Percentiles rank a stretch among this genome's conserved stretches.
Evolutionary conservation across 2,113 vertebrate species (phyloP).

Genomic region (Brachyhypopomus occidentalis): DNA sequence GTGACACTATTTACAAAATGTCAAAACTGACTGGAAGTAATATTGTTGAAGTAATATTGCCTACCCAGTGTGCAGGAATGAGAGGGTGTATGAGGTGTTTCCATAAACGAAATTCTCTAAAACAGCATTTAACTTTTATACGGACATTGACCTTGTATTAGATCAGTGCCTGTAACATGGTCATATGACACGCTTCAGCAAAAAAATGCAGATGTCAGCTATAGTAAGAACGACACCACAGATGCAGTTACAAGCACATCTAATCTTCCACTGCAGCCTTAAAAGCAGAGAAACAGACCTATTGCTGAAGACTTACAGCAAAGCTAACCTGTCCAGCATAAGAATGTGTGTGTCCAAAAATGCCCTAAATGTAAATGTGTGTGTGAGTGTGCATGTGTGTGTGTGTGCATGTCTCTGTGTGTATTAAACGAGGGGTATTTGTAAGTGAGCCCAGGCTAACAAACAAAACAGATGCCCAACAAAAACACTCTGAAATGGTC

Average conservation of each 20-base stretch:
- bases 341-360: constrained; percentile 23
- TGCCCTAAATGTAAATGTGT: too few relatives aligned
- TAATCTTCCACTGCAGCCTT: background rate
- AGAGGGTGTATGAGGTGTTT: constrained; percentile 12
- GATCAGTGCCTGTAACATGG: constrained; percentile 26
- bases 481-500: constrained; percentile 40
- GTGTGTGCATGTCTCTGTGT: background rate
- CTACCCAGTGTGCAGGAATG: background rate
- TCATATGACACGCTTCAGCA: constrained; percentile 21
- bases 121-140: constrained; percentile 9
- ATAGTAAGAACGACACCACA: constrained; percentile 35
- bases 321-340: constrained; percentile 58
- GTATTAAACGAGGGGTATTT: background rate
- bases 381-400: constrained; percentile 17
- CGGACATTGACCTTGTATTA: constrained; percentile 7
- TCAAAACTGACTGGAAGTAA: constrained; percentile 4
- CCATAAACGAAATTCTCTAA: background rate
- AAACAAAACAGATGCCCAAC: background rate
- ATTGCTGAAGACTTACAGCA: constrained; percentile 41
- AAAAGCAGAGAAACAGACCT: background rate
- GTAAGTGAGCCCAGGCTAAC: background rate
- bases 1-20: background rate
- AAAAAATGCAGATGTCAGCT: constrained; percentile 29
- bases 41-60: constrained; percentile 17
- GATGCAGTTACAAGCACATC: background rate